Percentiles rank a stretch among this genome's conserved stretches.
Evolutionary conservation across 1,140 invertebrate genomes (phyloP).

Genomic region (Riptortus pedestris): DNA sequence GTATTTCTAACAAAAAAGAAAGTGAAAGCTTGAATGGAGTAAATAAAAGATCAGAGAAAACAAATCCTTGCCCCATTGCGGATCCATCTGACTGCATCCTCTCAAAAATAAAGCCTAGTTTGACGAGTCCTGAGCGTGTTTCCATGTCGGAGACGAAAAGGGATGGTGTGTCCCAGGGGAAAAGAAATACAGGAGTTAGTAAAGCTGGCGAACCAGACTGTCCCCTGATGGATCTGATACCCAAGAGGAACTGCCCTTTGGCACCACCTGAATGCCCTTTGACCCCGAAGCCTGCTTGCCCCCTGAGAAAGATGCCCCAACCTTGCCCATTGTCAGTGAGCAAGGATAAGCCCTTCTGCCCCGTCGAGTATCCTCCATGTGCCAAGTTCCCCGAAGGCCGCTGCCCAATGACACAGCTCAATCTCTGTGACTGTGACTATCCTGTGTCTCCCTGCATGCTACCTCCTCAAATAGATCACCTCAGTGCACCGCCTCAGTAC

Average conservation of each 20-base stretch:
- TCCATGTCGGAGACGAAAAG: neutral
- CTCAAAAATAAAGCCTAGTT: neutral
- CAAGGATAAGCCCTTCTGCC: neutral
- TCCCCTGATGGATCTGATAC: neutral
- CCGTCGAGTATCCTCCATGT: neutral
- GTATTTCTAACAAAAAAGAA: too few species aligned
- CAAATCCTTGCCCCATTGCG: too few species aligned
- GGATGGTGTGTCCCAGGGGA: neutral
- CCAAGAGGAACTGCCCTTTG: neutral
- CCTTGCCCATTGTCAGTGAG: slow-evolving; percentile 4
- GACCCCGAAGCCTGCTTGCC: neutral
- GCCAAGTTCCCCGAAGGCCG: neutral
- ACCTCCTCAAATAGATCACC: neutral
- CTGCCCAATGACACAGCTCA: slow-evolving; percentile 11
- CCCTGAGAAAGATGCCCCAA: neutral
- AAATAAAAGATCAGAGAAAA: too few species aligned
- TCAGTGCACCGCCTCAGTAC: slow-evolving; percentile 6
- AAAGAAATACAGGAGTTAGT: neutral
- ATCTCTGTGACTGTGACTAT: slow-evolving; percentile 11
- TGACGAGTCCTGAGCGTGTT: neutral
- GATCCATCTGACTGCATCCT: neutral
- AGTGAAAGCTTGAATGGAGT: too few species aligned
- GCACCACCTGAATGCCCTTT: neutral
- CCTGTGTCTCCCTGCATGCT: slow-evolving; percentile 17
- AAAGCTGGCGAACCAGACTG: neutral